Evolutionary conservation across 2,888 invertebrate species (phyloP), one percentile per base, ranked within the genome.

Genomic region (Leptogaster cylindrica): DNA sequence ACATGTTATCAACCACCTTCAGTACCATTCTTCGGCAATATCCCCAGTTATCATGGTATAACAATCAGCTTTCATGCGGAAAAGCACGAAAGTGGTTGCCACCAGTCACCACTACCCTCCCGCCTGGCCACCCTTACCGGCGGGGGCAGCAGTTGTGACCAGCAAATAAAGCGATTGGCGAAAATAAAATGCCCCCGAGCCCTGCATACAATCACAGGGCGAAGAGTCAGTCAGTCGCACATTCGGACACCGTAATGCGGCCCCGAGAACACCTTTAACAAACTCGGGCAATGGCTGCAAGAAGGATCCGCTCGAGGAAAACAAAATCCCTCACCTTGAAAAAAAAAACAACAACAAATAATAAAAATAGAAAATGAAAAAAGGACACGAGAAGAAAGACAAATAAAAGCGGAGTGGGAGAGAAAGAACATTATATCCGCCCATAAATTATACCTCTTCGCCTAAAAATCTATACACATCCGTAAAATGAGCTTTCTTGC

Each of bases 371-470:
- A 7, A 8, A 6, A 44, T 6, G 36, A 28, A 50, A 50, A 48
- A 48, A 52, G 23, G 2, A 25, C 7, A 61, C 48, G 64, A 68
- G 48, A 65, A 65, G 55, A 41, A 66, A 68, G 52, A 51, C 63
- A 66, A 68, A 68, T 51, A 52, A 65, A 36, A 36, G 50, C 48
- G 36, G 36, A 65, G 44, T 27, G 48, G 65, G 44, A 44, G 67
- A 68, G 63, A 36, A 66, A 66, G 68, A 51, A 67, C 65, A 68
- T 70, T 70, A 68, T 70, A 70, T 70, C 68, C 70, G 68, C 70
- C 70, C 70, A 70, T 70, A 70, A 70, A 70, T 70, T 70, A 70
- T 68, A 70, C 68, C 66, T 65, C 67, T 70, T 70, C 70, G 61
- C 50, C 66, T 64, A 51, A 61, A 70, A 70, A 69, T 67, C 64